Evolutionary conservation across 2,113 vertebrate genomes (phyloP), one percentile per base, ranked within the genome.

Genomic region (Motacilla alba): DNA sequence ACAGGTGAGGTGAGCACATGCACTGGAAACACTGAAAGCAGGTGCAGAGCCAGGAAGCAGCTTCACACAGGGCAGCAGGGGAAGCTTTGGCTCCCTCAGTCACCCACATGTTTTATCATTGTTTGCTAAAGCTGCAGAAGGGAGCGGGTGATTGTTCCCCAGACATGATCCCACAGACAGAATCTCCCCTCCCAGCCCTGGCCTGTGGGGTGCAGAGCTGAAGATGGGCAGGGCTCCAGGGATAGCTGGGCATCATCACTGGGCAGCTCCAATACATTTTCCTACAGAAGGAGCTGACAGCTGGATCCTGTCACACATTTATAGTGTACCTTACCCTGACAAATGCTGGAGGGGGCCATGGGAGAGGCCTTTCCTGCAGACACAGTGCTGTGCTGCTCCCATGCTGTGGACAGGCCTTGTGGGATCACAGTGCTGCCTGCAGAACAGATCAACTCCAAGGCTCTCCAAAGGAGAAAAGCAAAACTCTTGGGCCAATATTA

Each of bases 211-310:
- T 20, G 33, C 83, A 35, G 62, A 37, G 62, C 50, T 35, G 33
- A 24, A 16, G 56, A 9, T 6, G 39, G 47, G 58, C 77, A 44
- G 49, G 0, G 3, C 39, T 52, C 41, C 24, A 2, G 2, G 43
- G n/a, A 26, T 0, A 8, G 9, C 39, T 49, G 30, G 35, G 35
- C 35, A 35, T 27, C 53, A 31, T 20, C 53, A 5, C 30, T 14
- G 50, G 18, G 47, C 47, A 70, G 28, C 19, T 53, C 33, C 21
- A 8, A 0, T 1, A 0, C 4, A 1, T 10, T 53, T 63, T 76
- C 62, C 79, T 39, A 4, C 44, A 80, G 68, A 80, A 47, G 31
- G 24, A 76, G 47, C 35, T 24, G 28, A 23, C 47, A 75, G 26
- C 5, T 17, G 9, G n/a, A 15, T 15, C 37, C 46, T 43, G 26